Base-by-base conservation (phyloP, 2,113 vertebrate species). In the Promerops cafer region DNA sequence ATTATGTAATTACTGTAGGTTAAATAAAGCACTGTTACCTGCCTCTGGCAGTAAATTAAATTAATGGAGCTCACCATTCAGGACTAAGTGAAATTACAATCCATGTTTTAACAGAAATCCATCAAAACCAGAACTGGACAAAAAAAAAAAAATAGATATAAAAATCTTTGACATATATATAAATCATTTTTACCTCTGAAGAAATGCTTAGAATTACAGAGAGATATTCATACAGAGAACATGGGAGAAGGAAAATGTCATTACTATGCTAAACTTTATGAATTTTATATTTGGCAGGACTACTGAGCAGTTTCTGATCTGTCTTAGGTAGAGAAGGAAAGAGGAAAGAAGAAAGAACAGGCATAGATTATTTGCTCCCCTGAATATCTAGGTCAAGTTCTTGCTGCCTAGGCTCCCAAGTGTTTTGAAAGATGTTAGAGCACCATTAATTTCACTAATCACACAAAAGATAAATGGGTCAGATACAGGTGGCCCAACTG, bases 361-460 rank as follows among this genome's bases (percentile, higher is more conserved):
- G 13, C 24, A 33, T 12, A 33, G 10, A 31, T 33, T 61, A 39
- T 61, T 83, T 81, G 54, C 33, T 94, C 23, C 28, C n/a, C 6
- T 82, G 66, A 30, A 59, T 69, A 77, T 90, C 68, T 90, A 83
- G 71, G 75, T 80, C 94, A 87, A 35, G 47, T 59, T 92, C 42
- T 57, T 70, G 54, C 59, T 66, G 60, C 50, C 27, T 28, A 44
- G 68, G 42, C 50, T 92, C 72, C 71, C 60, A n/a, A 56, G 42
- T 0, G 1, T 66, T 86, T 94, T 80, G 42, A 81, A 89, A 93
- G 54, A 60, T 88, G 42, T 59, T 89, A 70, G 2, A 52, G 49
- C 31, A 79, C 45, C 65, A 82, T 91, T 71, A 82, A 66, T 95
- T 92, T 96, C 54, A 39, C 61, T 95, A 94, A 95, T 91, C 57